phyloP scores from a whole-genome alignment of 2,113 vertebrate species.

The Paradoxurus hermaphroditus region DNA sequence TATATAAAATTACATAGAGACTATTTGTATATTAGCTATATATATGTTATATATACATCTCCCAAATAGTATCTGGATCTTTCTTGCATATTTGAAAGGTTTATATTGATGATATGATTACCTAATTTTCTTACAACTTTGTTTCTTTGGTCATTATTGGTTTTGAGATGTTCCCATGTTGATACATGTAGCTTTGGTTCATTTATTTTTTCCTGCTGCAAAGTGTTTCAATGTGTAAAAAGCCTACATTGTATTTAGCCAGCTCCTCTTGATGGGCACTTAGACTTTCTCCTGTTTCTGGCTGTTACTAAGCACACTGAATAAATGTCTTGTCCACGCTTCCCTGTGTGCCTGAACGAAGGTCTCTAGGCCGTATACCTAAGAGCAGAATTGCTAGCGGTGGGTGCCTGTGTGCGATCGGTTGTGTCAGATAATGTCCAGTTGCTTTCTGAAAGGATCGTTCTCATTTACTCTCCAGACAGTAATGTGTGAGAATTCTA shows the following conservation, averaged over 20 bases:
- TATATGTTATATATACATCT: background rate
- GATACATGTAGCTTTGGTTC: background rate
- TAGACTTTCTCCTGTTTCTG: background rate
- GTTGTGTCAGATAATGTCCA: background rate
- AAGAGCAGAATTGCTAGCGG: background rate
- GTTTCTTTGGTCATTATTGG: constrained; percentile 1
- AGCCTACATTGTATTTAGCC: background rate
- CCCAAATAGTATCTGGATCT: background rate
- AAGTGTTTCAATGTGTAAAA: background rate
- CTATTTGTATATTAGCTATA: background rate
- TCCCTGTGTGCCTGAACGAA: background rate
- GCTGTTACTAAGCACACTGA: background rate
- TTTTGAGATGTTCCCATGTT: background rate
- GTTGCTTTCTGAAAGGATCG: background rate
- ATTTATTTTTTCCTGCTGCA: background rate
- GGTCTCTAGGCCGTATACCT: background rate
- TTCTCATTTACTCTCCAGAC: background rate
- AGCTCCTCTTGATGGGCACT: background rate
- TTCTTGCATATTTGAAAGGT: background rate
- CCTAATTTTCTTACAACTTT: background rate
- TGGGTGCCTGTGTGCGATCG: accelerated
- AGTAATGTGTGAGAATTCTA: background rate
- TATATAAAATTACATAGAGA: background rate
- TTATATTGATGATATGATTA: background rate
- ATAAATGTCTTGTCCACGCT: background rate